Evolutionary conservation across 2,888 invertebrate genomes (phyloP).

Genomic region (Acrobasis suavella): DNA sequence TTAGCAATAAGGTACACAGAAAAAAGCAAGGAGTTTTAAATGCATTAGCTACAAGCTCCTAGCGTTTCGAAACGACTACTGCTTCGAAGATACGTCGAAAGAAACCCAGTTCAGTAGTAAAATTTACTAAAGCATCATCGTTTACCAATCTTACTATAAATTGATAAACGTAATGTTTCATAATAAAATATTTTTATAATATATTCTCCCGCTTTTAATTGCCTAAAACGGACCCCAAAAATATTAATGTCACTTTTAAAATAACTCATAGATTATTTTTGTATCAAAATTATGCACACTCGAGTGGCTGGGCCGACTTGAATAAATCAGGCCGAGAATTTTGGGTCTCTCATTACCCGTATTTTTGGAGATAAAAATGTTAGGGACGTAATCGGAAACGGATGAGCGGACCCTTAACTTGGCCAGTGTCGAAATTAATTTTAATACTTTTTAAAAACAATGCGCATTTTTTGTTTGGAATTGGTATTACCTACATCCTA

Average conservation of each 20-base stretch:
- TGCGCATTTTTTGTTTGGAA: constrained; percentile 17
- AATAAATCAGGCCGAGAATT: constrained; percentile 78
- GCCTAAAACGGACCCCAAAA: constrained; percentile 26
- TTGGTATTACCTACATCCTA: background rate
- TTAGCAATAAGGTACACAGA: too few relatives aligned
- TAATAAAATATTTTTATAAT: constrained; percentile 2
- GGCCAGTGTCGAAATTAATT: constrained; percentile 30
- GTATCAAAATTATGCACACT: constrained; percentile 81
- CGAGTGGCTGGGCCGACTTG: constrained; percentile 70
- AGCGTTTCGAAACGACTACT: too few relatives aligned
- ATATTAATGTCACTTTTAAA: constrained; percentile 69
- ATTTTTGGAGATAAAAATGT: constrained; percentile 83
- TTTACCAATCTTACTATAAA: too few relatives aligned
- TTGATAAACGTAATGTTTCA: too few relatives aligned
- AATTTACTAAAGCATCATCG: too few relatives aligned
- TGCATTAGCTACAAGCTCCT: too few relatives aligned
- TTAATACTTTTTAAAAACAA: constrained; percentile 18
- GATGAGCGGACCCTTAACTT: constrained; percentile 63
- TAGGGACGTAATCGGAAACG: constrained; percentile 80
- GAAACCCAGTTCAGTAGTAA: too few relatives aligned
- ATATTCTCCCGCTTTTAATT: constrained; percentile 13
- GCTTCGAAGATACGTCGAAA: too few relatives aligned
- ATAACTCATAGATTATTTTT: constrained; percentile 74
- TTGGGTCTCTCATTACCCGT: constrained; percentile 76
- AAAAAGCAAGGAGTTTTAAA: too few relatives aligned